phyloP scores from a whole-genome alignment of 2,797 vertebrate genomes.

The Pogoniulus pusillus region DNA sequence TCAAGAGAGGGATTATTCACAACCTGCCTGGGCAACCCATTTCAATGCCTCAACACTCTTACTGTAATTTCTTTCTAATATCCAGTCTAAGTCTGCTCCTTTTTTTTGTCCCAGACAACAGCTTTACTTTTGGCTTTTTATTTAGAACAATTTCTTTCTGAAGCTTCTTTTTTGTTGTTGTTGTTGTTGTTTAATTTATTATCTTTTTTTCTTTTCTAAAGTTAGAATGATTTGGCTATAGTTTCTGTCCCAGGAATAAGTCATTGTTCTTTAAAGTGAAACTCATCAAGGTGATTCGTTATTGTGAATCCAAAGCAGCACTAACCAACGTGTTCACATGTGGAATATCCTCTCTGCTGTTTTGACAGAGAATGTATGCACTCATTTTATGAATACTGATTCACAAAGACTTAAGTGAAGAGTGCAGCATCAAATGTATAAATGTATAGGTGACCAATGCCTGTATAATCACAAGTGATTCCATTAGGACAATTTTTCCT shows the following conservation, averaged over 20 bases:
- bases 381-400: not conserved
- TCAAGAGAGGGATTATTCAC: too few relatives aligned
- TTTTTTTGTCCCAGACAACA: too few relatives aligned
- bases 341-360: not conserved
- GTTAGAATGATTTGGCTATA: not conserved
- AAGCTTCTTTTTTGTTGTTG: too few relatives aligned
- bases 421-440: not conserved
- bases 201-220: not conserved
- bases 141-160: too few relatives aligned
- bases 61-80: too few relatives aligned
- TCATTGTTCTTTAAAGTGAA: not conserved
- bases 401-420: not conserved
- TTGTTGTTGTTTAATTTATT: accelerated
- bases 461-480: not conserved
- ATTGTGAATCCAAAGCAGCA: not conserved
- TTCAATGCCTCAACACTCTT: too few relatives aligned
- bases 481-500: not conserved
- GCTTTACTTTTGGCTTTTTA: too few relatives aligned
- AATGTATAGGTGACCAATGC: not conserved
- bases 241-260: not conserved
- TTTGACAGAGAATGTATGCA: not conserved
- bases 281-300: not conserved
- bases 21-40: too few relatives aligned
- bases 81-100: too few relatives aligned
- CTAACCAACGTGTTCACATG: not conserved